These are phyloP conservation scores for Frieseomelitta varia DNA, from an alignment of 1,140 invertebrate genomes.

Conservation along the genomic window DNA sequence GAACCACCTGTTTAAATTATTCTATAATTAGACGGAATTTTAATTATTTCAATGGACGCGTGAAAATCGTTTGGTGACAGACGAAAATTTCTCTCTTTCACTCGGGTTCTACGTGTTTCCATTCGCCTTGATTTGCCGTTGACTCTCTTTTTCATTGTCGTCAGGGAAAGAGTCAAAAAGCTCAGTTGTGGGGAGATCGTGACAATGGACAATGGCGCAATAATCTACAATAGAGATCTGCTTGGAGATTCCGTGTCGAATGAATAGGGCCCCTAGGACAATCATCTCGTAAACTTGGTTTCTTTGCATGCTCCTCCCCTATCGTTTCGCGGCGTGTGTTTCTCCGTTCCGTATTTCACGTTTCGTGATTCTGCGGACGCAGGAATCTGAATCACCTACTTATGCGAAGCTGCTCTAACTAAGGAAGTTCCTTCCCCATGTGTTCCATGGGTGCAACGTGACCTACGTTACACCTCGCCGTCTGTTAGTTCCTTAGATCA, in stretches of 20 bases:
- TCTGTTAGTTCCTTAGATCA: not conserved
- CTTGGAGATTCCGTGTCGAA: constrained; percentile 70
- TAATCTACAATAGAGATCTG: constrained; percentile 76
- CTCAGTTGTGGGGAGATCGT: constrained; percentile 53
- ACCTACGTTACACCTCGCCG: constrained; percentile 4
- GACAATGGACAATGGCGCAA: constrained; percentile 75
- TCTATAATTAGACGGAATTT: too few species aligned
- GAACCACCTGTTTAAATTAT: not conserved
- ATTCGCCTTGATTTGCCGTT: constrained; percentile 9
- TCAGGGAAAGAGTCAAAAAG: constrained; percentile 49
- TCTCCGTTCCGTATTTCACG: constrained; percentile 57
- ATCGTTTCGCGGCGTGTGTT: constrained; percentile 28
- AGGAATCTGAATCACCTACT: constrained; percentile 59
- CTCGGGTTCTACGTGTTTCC: not conserved
- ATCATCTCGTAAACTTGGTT: constrained; percentile 75
- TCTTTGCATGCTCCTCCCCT: constrained; percentile 60
- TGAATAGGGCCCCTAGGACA: constrained; percentile 74
- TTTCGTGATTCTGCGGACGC: constrained; percentile 49
- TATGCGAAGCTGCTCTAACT: constrained; percentile 51
- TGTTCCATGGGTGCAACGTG: constrained; percentile 14
- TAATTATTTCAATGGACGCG: not conserved
- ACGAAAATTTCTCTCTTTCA: not conserved
- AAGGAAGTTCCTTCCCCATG: constrained; percentile 33
- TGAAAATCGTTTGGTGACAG: not conserved
- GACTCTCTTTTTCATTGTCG: constrained; percentile 42